Base-by-base conservation (phyloP, 2,797 vertebrate species). In the Semaprochilodus insignis region DNA sequence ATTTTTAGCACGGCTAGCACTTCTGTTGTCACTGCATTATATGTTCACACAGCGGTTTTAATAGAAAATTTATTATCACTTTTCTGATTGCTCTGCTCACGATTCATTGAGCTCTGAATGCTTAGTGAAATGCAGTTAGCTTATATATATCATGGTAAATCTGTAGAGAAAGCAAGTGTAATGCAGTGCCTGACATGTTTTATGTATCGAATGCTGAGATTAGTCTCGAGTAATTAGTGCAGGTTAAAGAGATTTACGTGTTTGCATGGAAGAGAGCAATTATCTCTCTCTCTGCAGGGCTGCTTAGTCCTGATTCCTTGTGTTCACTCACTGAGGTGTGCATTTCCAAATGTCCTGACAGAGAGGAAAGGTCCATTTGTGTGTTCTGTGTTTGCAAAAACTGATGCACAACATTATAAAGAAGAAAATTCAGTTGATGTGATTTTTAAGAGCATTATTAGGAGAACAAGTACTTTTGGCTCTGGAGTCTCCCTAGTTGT, bases 231-330 rank as follows among this genome's bases (percentile, higher is more conserved):
- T 40, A 57, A 52, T 74, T 74, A 78, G 27, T 2, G 31, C 21
- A 67, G 40, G n/a, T 55, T 66, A 52, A 54, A 63, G 67, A 73
- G 57, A 80, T 78, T 48, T 75, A 23, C 52, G 16, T 44, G 52
- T 23, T 5, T 72, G 54, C 10, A 44, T 25, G 27, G 60, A 44
- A 52, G 36, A 14, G 40, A 67, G 65, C 31, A 67, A 67, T 62
- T 27, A 36, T 54, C 65, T 51, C 55, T 48, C 17, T 23, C n/a
- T 52, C 14, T 60, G 34, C 23, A 40, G 74, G 36, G 36, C 44
- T 65, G 59, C 52, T 77, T 82, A 16, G 14, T 78, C 40, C 66
- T 72, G 66, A 66, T 51, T 19, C 63, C 36, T 25, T 52, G 23
- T 25, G 17, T 59, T 13, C 16, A 71, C 23, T 44, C 19, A 44